Evolutionary conservation across 64 coral and sea anemone species (phyloP).

Genomic region (Montipora capricornis): DNA sequence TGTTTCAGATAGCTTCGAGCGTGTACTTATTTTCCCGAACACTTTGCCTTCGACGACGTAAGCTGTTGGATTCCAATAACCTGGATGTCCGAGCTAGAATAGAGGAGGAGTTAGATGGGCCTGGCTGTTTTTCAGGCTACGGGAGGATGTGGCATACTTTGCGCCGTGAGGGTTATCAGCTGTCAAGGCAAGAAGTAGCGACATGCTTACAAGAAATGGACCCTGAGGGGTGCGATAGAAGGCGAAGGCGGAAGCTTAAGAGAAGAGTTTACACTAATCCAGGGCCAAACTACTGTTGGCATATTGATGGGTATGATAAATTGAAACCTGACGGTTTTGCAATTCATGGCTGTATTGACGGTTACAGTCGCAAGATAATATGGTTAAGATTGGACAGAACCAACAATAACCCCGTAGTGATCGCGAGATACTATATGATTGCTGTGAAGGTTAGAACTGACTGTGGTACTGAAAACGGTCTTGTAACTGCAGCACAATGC

Average conservation of each 20-base stretch:
- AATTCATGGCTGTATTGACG: constrained; percentile 79
- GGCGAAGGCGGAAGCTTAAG: constrained; percentile 24
- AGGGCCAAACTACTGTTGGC: constrained; percentile 62
- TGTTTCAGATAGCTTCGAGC: too few species aligned
- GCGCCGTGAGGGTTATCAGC: constrained; percentile 16
- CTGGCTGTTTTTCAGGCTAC: constrained; percentile 16
- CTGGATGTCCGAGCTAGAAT: constrained; percentile 21
- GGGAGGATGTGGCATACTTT: constrained; percentile 30
- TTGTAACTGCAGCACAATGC: constrained; percentile 80
- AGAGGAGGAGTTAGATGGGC: constrained; percentile 20
- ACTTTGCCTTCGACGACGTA: constrained; percentile 4
- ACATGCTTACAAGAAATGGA: constrained; percentile 28
- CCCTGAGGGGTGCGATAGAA: constrained; percentile 20
- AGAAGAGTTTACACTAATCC: constrained; percentile 26
- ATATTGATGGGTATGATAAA: constrained; percentile 77
- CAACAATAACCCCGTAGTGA: constrained; percentile 73
- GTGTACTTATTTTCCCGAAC: too few species aligned
- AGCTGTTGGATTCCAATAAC: constrained; percentile 5
- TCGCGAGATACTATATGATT: constrained; percentile 58
- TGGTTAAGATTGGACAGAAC: constrained; percentile 71
- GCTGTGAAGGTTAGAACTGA: constrained; percentile 71
- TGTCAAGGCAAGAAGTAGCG: constrained; percentile 13
- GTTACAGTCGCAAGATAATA: constrained; percentile 78
- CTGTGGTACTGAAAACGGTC: constrained; percentile 79
- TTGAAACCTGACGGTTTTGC: constrained; percentile 70